A percentile compares a stretch with the other conserved stretches of the same genome.
phyloP scores from a whole-genome alignment of 1,140 invertebrate genomes.

The Procambarus virginalis region DNA sequence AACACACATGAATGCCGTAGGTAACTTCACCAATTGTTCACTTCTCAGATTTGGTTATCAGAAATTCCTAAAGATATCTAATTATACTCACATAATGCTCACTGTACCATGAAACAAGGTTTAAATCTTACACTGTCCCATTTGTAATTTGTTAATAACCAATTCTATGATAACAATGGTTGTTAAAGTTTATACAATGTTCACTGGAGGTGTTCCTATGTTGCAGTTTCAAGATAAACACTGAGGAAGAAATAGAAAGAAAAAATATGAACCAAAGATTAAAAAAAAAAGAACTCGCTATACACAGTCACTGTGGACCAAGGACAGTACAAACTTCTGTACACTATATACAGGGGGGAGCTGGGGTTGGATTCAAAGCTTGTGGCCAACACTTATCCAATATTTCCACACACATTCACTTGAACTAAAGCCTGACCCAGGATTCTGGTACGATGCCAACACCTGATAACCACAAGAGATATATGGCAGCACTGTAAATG shows the following conservation, averaged over 20 bases:
- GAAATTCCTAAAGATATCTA: not conserved
- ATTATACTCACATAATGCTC: not conserved
- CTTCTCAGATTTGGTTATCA: not conserved
- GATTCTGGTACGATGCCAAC: not conserved
- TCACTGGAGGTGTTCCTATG: slow-evolving; percentile 23
- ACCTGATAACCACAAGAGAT: not conserved
- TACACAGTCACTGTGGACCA: slow-evolving; percentile 64
- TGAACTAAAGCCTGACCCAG: slow-evolving; percentile 32
- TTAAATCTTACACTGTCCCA: not conserved
- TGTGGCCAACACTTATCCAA: slow-evolving; percentile 20
- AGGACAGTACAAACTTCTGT: slow-evolving; percentile 66
- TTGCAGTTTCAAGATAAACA: slow-evolving; percentile 34
- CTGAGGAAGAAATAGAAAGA: not conserved
- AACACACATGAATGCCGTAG: slow-evolving; percentile 6
- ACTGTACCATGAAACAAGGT: not conserved
- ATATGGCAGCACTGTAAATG: not conserved
- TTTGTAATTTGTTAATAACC: not conserved
- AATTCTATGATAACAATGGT: not conserved
- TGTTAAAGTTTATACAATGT: slow-evolving; percentile 31
- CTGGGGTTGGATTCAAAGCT: not conserved
- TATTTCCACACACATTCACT: slow-evolving; percentile 32
- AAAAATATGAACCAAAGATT: not conserved
- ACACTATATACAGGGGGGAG: slow-evolving; percentile 55
- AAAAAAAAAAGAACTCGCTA: slow-evolving; percentile 52
- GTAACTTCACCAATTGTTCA: not conserved